Base-by-base conservation (phyloP, 2,888 invertebrate genomes). In the Miltochrista miniata region DNA sequence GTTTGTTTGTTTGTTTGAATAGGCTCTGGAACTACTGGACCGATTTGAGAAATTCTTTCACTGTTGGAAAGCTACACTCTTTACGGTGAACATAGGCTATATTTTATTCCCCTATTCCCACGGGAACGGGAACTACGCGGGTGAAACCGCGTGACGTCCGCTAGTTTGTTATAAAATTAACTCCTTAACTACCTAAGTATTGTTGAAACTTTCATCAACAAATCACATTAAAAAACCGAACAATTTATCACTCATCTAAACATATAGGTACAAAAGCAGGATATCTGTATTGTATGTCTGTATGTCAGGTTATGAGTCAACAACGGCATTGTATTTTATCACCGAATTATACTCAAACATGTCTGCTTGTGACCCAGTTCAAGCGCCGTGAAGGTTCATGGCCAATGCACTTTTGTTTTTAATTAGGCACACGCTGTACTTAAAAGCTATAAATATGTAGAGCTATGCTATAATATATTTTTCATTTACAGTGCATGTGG, bases 321-420 rank as follows among this genome's bases (percentile, higher is more conserved):
- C 18, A 12, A 30, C 35, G 43, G 13, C 38, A 29, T 51, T 49
- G 51, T 61, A 41, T 51, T 56, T 48, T 57, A 61, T 55, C 48
- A 44, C 57, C 56, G 30, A 61, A 68, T 67, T 60, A 60, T 66
- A 53, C 49, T 45, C 30, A 54, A 38, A 13, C 31, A 49, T 45
- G 45, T 58, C 54, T 54, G 61, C 47, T 48, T 45, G 46, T 65
- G 70, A 72, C 70, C 70, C 57, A 69, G 54, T 68, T 73, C 51
- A 56, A 59, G 54, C 52, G 54, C 54, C 51, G 48, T 52, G 56
- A 61, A 58, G 64, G 73, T 73, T 73, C 73, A 73, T 45, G 74
- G 72, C 38, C 69, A 52, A 40, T 37, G 54, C 38, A 51, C 62
- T 65, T 67, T 68, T 67, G 62, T 59, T 62, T 59, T 58, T 54